Base-by-base conservation (phyloP, 2,888 invertebrate species). In the Athripsodes cinereus region DNA sequence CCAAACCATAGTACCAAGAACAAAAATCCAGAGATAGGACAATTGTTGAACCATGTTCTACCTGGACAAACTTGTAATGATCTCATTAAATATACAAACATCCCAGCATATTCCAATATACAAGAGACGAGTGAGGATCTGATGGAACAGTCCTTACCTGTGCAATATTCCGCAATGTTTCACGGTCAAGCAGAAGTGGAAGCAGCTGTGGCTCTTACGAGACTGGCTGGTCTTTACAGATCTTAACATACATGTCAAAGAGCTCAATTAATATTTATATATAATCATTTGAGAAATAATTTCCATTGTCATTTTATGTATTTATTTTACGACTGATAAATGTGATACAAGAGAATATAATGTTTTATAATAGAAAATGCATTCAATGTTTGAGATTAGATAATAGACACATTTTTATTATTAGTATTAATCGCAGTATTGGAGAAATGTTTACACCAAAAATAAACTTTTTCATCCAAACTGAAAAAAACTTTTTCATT, bases 111-210 rank as follows among this genome's bases (percentile, higher is more conserved):
- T 48, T 47, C 21, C 19, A 16, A 16, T 18, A 40, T 2, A 2
- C 13, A 40, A 3, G 16, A 40, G 13, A 40, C 40, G 3, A 26
- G 10, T 10, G 13, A 40, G 40, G 18, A 2, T 13, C 10, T 6
- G 5, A 22, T 11, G n/a, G 11, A 8, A 8, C 20, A n/a, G 8
- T 50, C 26, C 50, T 8, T 44, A 16, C 50, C 52, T 13, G 35
- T 16, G 53, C 56, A 58, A 31, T 59, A 59, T 35, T 65, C 64
- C 46, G 49, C 57, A 48, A 66, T 66, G 19, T 72, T 72, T 54
- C 86, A 87, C 68, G 86, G 84, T 55, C 80, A 83, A 65, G 87
- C 88, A 67, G 88, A 89, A 68, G 76, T 89, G 20, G 88, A 88
- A 68, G 88, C 88, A 0, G 88, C 88, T 0, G 87, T 88, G 62